These are phyloP conservation scores for Sacculina carcini DNA, from an alignment of 2,888 invertebrate genomes.

Conservation along the genomic window DNA sequence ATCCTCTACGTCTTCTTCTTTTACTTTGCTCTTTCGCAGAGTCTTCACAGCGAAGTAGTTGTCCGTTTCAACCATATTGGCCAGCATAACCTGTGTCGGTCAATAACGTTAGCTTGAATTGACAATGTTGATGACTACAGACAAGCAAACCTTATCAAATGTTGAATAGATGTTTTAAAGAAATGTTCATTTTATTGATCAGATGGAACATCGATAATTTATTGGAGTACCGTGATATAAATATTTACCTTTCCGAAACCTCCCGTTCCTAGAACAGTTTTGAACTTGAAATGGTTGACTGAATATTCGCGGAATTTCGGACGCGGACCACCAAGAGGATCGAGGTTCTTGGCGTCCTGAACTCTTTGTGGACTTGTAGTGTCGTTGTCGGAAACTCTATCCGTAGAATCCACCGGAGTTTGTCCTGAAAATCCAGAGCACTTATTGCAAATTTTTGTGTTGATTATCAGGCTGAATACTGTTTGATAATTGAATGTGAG, in stretches of 20 bases:
- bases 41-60: slow-evolving; percentile 95
- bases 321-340: slow-evolving; percentile 2
- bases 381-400: no score
- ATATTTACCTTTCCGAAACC: slow-evolving; percentile 70
- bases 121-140: not conserved
- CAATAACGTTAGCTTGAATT: not conserved
- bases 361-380: no score
- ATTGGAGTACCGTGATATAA: no score
- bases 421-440: no score
- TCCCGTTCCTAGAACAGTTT: slow-evolving; percentile 93
- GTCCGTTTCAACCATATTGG: slow-evolving; percentile 69
- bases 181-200: not conserved
- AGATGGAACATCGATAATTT: no score
- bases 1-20: slow-evolving; percentile 97
- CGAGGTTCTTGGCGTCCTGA: not conserved
- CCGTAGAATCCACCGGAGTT: no score
- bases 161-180: not conserved
- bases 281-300: slow-evolving; percentile 80
- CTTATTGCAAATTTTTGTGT: no score
- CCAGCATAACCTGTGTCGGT: slow-evolving; percentile 35
- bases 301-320: slow-evolving; percentile 36
- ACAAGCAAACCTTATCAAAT: not conserved
- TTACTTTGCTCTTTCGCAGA: slow-evolving; percentile 88
- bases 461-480: no score
- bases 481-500: not conserved